Base-by-base conservation (phyloP, 2,113 vertebrate genomes). In the Pan troglodytes region DNA sequence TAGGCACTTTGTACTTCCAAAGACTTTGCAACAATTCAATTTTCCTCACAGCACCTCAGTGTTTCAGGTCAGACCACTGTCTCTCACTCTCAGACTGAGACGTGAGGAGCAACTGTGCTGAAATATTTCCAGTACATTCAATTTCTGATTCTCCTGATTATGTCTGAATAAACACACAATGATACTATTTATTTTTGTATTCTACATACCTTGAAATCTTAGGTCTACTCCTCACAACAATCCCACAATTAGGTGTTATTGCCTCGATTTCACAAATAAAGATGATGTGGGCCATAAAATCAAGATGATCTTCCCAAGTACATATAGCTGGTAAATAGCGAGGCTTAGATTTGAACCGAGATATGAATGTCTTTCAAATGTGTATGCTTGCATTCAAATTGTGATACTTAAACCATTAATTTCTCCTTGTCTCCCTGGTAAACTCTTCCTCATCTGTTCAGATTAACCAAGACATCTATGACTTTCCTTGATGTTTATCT, bases 11-110 rank as follows among this genome's bases (percentile, higher is more conserved):
- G 3, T 96, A 75, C n/a, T 95, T 93, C 38, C 73, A 57, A 93
- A 94, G 73, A 75, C 67, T 95, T 93, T 89, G 79, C 12, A 78
- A 50, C 78, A 67, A 94, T 95, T 96, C 86, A 83, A 87, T 95
- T 95, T 97, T 93, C 64, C 50, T 95, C 89, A 35, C 38, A 91
- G 78, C 64, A 78, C 43, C 80, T 57, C 57, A 30, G 32, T n/a
- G 48, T 23, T 93, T 45, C 0, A 0, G 95, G 91, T 97, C 93
- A 89, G 52, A 43, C 22, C 14, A 57, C 17, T 43, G 40, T n/a
- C 68, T 97, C 59, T 92, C 61, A 50, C n/a, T 83, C 55, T 85
- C 35, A 11, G 10, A 38, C 73, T 32, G 52, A 94, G 45, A 96
- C 0, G 0, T 83, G 79, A 72, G 59, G 40, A 82, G 30, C 45